A percentile compares a stretch with the other conserved stretches of the same genome.
Evolutionary conservation across 2,113 vertebrate genomes (phyloP).

Genomic region (Nesogale talazaci): DNA sequence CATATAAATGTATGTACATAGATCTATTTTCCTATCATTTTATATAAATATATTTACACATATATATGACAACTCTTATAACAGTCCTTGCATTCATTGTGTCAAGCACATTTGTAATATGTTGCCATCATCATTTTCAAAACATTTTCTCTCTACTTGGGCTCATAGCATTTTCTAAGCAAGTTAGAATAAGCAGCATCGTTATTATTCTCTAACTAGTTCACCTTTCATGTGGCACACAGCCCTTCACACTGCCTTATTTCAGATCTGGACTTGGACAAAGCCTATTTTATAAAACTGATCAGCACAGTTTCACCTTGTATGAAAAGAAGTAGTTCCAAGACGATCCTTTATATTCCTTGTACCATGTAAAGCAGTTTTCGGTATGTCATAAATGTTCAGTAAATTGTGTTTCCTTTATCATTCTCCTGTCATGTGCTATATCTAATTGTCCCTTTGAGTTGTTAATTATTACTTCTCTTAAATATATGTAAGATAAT

Average conservation of each 20-base stretch:
- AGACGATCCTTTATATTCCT: background rate
- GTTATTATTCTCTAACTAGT: background rate
- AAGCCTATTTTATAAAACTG: background rate
- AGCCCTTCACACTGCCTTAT: background rate
- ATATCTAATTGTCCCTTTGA: background rate
- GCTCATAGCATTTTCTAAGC: background rate
- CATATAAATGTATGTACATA: no score
- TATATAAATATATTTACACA: no score
- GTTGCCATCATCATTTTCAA: no score
- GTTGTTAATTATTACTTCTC: background rate
- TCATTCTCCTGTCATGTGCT: background rate
- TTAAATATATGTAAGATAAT: background rate
- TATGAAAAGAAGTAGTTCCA: background rate
- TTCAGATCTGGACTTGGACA: background rate
- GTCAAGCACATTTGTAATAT: no score
- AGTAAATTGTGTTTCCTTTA: background rate
- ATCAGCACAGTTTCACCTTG: background rate
- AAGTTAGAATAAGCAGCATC: background rate
- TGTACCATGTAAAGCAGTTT: background rate
- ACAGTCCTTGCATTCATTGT: no score
- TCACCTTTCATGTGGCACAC: background rate
- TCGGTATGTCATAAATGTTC: background rate
- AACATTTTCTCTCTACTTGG: no score
- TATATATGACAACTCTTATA: no score
- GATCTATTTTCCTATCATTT: no score